Base-by-base conservation (phyloP, 2,888 invertebrate species). In the Drosophila lacicola region DNA sequence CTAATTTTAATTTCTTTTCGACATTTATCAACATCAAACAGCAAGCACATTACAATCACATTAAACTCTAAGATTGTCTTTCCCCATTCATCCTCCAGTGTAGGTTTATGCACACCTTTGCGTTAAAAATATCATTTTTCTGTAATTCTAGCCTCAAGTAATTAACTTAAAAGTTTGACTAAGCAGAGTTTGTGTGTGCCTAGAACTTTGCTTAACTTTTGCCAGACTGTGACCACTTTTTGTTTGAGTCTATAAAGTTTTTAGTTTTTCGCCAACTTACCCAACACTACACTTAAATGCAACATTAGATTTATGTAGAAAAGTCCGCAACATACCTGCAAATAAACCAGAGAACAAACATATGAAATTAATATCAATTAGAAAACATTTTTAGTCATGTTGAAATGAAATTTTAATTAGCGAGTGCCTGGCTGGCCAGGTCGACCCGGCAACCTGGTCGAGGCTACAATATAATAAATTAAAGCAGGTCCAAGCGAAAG, bases 331-430 rank as follows among this genome's bases (percentile, higher is more conserved):
- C 84, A 54, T 75, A 86, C 86, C 86, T 86, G 85, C 47, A 86
- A 83, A 17, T 68, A 76, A 1, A 34, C 50, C 39, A 61, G 42
- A 64, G 53, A 50, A 37, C 8, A 75, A 65, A 66, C 45, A 71
- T 49, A 49, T 69, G 70, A 70, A 70, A 86, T 86, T 72, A 82
- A 85, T 85, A 75, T 77, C 77, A 82, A 82, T 85, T 82, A 84
- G 77, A 74, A 63, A 49, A 61, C 57, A 72, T 66, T 71, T 70
- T 64, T 63, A 36, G 45, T 36, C 34, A 65, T 66, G 63, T 46
- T 34, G 39, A 80, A 85, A 82, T 83, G 57, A 81, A 72, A 85
- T 74, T 82, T 85, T 81, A 82, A 83, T 82, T 83, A 82, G 61
- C 49, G 58, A n/a, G 61, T 55, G 73, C 33, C 70, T 61, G 67